A percentile compares a stretch with the other conserved stretches of the same genome.
Evolutionary conservation across 2,797 vertebrate species (phyloP).

Genomic region (Takifugu ocellatus): DNA sequence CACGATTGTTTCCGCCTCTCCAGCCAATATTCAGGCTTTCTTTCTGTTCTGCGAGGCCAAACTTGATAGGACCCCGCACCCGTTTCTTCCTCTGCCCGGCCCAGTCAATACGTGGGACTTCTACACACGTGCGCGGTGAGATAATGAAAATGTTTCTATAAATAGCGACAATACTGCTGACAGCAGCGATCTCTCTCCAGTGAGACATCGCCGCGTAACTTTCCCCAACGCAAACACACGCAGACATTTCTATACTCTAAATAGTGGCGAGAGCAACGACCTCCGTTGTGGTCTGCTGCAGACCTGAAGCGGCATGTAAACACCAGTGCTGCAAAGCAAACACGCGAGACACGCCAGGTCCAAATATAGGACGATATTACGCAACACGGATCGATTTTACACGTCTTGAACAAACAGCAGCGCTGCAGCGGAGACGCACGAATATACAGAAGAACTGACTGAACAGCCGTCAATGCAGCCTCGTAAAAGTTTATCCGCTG

Average conservation of each 20-base stretch:
- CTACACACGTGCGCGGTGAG: constrained; percentile 57
- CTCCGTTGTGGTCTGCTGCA: constrained; percentile 34
- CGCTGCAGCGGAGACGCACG: constrained; percentile 31
- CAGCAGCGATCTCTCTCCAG: constrained; percentile 67
- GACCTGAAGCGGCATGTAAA: constrained; percentile 54
- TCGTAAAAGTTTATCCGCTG: constrained; percentile 10
- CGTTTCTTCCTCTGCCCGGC: constrained; percentile 46
- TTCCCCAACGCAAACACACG: constrained; percentile 34
- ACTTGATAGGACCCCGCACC: constrained; percentile 51
- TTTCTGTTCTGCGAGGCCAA: constrained; percentile 46
- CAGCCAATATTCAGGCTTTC: constrained; percentile 31
- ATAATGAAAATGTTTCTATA: constrained; percentile 82
- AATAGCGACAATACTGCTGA: constrained; percentile 78
- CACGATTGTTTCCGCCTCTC: constrained; percentile 38
- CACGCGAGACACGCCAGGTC: constrained; percentile 40
- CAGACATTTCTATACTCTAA: constrained; percentile 9
- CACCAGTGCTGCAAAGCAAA: constrained; percentile 58
- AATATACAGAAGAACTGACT: constrained; percentile 27
- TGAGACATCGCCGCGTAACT: constrained; percentile 68
- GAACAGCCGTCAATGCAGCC: not conserved
- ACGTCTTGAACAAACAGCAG: constrained; percentile 45
- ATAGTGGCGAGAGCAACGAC: constrained; percentile 27
- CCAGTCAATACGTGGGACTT: constrained; percentile 65
- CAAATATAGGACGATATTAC: constrained; percentile 27
- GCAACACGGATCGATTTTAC: constrained; percentile 44